Conservation (phyloP, 2,797 vertebrate species). For the Enteromius viviparus region DNA sequence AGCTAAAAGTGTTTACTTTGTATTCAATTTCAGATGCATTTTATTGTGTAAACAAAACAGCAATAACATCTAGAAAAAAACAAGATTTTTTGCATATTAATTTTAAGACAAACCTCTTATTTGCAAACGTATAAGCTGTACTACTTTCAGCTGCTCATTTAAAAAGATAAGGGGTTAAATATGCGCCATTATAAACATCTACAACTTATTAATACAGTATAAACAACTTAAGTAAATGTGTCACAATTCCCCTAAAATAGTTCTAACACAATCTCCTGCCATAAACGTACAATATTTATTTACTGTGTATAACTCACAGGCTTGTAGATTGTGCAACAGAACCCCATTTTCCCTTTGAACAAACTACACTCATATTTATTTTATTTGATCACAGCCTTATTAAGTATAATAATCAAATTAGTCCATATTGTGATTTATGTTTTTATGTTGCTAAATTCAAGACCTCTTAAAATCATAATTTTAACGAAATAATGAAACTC, state of each 20-base stretch:
- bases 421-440: neutral
- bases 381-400: neutral
- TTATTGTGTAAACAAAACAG: neutral
- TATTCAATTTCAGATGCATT: neutral
- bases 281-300: neutral
- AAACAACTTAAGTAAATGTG: neutral
- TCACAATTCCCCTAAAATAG: neutral
- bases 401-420: neutral
- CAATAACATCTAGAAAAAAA: neutral
- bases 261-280: neutral
- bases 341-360: neutral
- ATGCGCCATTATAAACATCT: neutral
- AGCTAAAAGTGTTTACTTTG: neutral
- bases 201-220: neutral
- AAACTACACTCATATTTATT: neutral
- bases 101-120: neutral
- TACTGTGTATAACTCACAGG: neutral
- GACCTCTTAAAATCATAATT: neutral
- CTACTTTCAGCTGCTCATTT: neutral
- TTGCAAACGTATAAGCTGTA: neutral
- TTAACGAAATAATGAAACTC: neutral
- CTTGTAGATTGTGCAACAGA: neutral
- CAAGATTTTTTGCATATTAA: too few species aligned
- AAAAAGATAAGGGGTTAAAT: neutral
- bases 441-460: neutral